A percentile compares a stretch with the other conserved stretches of the same genome.
phyloP scores from a whole-genome alignment of 2,113 vertebrate species.

The Odocoileus hemionus region DNA sequence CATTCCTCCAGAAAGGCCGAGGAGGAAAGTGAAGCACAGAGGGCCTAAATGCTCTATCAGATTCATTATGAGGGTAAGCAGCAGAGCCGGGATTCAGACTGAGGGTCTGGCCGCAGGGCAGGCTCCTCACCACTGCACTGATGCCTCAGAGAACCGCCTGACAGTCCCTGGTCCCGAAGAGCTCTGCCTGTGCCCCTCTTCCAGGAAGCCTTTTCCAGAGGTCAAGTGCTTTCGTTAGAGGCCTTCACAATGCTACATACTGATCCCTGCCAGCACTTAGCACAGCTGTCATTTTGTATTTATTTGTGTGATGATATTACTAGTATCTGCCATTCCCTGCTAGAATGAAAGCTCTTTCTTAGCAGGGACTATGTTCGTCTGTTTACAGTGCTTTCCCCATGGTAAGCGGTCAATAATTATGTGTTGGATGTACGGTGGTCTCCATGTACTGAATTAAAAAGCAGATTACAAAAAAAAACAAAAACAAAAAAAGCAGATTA shows the following conservation, averaged over 20 bases:
- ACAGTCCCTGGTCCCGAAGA: not conserved
- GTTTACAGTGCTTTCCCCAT: not conserved
- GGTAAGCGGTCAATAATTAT: not conserved
- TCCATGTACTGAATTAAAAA: not conserved
- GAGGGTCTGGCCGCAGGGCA: not conserved
- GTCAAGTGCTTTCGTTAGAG: not conserved
- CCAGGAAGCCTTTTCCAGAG: not conserved
- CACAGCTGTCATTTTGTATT: not conserved
- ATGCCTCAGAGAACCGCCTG: not conserved
- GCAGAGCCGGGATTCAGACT: not conserved
- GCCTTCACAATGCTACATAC: not conserved
- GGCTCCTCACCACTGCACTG: not conserved
- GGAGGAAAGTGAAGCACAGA: not conserved
- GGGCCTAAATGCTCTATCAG: not conserved
- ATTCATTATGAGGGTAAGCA: not conserved
- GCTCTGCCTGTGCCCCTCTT: not conserved
- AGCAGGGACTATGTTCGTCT: not conserved
- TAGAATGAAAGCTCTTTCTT: not conserved
- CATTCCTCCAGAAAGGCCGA: not conserved
- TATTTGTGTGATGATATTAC: not conserved
- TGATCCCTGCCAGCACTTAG: not conserved
- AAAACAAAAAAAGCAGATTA: not conserved
- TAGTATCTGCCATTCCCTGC: not conserved
- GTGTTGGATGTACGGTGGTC: not conserved
- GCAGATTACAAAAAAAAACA: not conserved